Percentiles rank a stretch among this genome's conserved stretches.
phyloP scores from a whole-genome alignment of 2,888 invertebrate genomes.

The Noctua fimbriata region DNA sequence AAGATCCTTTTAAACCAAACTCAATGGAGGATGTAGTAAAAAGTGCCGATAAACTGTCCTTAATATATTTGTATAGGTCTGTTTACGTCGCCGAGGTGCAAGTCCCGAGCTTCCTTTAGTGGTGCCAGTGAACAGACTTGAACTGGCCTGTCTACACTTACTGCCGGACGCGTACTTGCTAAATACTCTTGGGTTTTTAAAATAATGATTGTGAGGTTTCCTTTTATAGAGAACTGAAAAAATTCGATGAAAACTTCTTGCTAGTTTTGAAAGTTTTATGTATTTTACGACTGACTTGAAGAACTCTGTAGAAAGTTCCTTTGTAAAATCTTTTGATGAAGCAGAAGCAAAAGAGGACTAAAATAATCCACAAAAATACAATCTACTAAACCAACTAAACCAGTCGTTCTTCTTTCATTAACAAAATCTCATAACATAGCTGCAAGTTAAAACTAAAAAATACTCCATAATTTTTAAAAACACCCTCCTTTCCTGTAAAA shows the following conservation, averaged over 20 bases:
- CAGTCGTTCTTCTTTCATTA: constrained; percentile 10
- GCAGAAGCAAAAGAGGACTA: neutral
- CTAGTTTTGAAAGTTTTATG: no score
- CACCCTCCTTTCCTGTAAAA: constrained; percentile 19
- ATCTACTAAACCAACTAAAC: neutral
- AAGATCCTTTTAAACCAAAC: constrained; percentile 58
- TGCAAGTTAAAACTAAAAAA: constrained; percentile 7
- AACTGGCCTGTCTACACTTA: constrained; percentile 58
- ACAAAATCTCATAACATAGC: neutral
- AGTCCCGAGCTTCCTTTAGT: constrained; percentile 51
- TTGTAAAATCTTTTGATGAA: neutral
- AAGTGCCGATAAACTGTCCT: constrained; percentile 59
- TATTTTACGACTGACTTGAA: neutral
- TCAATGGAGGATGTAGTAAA: constrained; percentile 58
- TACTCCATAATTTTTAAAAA: constrained; percentile 21
- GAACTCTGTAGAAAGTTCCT: no score
- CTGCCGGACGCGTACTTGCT: constrained; percentile 60
- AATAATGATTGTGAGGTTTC: neutral
- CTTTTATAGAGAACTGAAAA: neutral
- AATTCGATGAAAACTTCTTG: neutral
- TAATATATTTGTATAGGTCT: constrained; percentile 65
- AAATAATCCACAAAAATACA: neutral
- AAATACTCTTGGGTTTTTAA: constrained; percentile 23
- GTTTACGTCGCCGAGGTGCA: constrained; percentile 56
- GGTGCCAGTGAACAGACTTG: constrained; percentile 37